Evolutionary conservation across 64 coral and sea anemone species (phyloP).

Genomic region (Trachythela sp.): DNA sequence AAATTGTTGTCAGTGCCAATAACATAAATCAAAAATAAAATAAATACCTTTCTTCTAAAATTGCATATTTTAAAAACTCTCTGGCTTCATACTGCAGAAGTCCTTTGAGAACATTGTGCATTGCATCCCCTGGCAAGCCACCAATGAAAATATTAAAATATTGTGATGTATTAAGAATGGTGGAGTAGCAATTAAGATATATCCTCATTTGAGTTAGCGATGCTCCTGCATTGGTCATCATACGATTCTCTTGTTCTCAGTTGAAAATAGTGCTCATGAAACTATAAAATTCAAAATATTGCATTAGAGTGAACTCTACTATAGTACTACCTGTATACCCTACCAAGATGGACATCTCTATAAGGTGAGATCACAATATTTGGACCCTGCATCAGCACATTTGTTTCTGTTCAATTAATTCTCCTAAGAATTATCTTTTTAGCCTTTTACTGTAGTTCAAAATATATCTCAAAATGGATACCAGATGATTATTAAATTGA

Average conservation of each 20-base stretch:
- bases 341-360: too few species aligned
- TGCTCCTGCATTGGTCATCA: constrained; percentile 43
- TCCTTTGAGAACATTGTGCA: background rate
- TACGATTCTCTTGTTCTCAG: constrained; percentile 36
- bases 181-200: background rate
- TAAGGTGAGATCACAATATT: too few species aligned
- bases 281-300: too few species aligned
- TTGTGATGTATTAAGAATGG: background rate
- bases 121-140: background rate
- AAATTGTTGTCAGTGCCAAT: background rate
- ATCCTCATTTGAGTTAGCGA: constrained; percentile 35
- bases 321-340: too few species aligned
- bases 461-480: too few species aligned
- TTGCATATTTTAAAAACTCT: background rate
- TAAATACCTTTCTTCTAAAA: background rate
- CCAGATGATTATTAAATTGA: too few species aligned
- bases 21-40: background rate
- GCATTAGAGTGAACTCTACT: too few species aligned
- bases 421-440: too few species aligned
- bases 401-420: too few species aligned
- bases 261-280: too few species aligned
- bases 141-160: background rate
- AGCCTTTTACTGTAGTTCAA: too few species aligned
- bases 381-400: too few species aligned
- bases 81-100: background rate